Conservation (phyloP, 2,797 vertebrate species). For the Alexandromys oeconomus region DNA sequence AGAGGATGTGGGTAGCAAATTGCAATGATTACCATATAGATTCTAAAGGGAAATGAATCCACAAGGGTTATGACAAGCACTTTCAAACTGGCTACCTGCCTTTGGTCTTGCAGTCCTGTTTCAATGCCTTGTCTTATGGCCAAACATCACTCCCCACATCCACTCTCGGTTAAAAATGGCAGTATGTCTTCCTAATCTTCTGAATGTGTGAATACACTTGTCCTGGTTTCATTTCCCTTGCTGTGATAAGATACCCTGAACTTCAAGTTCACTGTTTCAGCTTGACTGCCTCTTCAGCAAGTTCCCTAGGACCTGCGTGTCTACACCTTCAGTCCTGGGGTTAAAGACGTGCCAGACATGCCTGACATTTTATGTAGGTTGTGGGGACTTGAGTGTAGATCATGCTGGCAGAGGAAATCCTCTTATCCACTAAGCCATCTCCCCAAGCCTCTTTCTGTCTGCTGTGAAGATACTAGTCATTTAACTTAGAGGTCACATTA, state of each 20-base stretch:
- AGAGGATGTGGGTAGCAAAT: background rate
- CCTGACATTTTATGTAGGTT: background rate
- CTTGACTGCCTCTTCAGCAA: background rate
- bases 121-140: background rate
- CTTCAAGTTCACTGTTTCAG: background rate
- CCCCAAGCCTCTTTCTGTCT: background rate
- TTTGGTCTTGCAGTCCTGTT: background rate
- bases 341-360: background rate
- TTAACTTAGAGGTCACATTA: background rate
- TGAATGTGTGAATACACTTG: background rate
- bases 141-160: background rate
- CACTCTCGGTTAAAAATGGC: background rate
- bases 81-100: background rate
- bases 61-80: background rate
- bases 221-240: background rate
- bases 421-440: background rate
- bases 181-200: background rate
- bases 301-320: background rate
- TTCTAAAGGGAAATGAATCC: background rate
- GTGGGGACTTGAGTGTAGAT: background rate
- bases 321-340: background rate
- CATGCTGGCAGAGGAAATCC: background rate
- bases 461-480: background rate
- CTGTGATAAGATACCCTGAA: too few species aligned
- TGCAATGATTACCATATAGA: background rate